Conservation (phyloP, 2,888 invertebrate species). For the Philhelius pedissequus region DNA sequence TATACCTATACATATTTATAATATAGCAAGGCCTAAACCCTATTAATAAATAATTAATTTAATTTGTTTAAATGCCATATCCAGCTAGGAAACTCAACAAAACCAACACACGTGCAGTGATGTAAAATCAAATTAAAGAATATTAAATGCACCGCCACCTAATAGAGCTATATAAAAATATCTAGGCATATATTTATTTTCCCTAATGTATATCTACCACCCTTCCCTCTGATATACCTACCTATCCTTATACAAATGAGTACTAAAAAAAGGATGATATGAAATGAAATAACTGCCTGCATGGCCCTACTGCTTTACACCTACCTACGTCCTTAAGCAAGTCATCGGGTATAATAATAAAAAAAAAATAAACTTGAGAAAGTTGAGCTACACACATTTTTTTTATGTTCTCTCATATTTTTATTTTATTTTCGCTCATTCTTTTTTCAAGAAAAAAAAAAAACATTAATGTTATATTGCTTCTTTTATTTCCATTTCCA, state of each 20-base stretch:
- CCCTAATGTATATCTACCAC: not conserved
- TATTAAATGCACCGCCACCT: not conserved
- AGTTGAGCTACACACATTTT: not conserved
- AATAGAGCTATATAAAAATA: not conserved
- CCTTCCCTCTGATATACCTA: not conserved
- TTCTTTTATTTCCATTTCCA: constrained; percentile 9
- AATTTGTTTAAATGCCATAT: constrained; percentile 12
- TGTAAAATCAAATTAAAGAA: constrained; percentile 22
- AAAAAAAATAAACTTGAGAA: constrained; percentile 1
- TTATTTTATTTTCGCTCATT: not conserved
- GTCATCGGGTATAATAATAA: not conserved
- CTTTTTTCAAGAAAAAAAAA: no score
- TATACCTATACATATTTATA: not conserved
- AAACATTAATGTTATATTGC: constrained; percentile 10
- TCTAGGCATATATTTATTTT: not conserved
- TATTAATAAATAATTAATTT: constrained; percentile 1
- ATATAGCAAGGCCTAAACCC: not conserved
- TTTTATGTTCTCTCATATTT: constrained; percentile 9
- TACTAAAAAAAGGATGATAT: not conserved
- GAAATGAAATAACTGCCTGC: constrained; percentile 7
- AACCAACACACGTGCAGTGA: constrained; percentile 32
- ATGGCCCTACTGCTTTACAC: not conserved
- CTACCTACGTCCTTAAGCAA: not conserved
- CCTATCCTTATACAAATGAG: not conserved
- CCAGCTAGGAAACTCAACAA: not conserved